Conservation (phyloP, 2,113 vertebrate species). For the Tupaia chinensis region DNA sequence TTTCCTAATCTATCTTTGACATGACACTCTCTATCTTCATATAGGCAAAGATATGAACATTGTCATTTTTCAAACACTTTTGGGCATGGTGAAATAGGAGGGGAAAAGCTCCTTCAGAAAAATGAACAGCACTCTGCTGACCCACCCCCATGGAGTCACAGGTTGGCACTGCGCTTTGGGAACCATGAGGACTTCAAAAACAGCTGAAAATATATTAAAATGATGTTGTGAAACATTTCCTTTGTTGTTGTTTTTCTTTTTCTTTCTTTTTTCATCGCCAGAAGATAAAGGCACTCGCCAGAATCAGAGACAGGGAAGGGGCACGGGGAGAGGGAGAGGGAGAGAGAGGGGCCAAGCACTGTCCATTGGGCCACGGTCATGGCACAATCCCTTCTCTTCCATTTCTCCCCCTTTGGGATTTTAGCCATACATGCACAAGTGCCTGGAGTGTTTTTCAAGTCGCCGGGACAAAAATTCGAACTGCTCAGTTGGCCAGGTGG, state of each 20-base stretch:
- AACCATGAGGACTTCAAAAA: not conserved
- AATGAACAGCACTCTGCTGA: not conserved
- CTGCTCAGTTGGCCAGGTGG: too few relatives aligned
- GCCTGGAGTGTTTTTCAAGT: too few relatives aligned
- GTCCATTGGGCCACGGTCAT: too few relatives aligned
- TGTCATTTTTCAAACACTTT: conserved; percentile 2
- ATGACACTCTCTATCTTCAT: not conserved
- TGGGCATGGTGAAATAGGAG: not conserved
- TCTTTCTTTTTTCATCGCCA: too few relatives aligned
- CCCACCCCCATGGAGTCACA: not conserved
- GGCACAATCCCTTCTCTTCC: too few relatives aligned
- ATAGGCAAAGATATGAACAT: not conserved
- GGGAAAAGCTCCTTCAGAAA: not conserved
- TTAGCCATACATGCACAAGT: too few relatives aligned
- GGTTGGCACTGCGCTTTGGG: not conserved
- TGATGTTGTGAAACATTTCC: not conserved
- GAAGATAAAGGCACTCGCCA: too few relatives aligned
- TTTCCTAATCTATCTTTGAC: not conserved
- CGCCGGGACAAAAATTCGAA: too few relatives aligned
- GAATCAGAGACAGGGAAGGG: too few relatives aligned
- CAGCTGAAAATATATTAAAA: not conserved
- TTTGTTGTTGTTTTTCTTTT: not conserved
- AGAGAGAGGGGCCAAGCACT: too few relatives aligned
- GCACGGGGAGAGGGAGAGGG: too few relatives aligned
- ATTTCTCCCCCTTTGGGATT: too few relatives aligned